Evolutionary conservation across 35 echinoderm and acorn worm species (phyloP).

Genomic region (Ophiothrix spiculata): DNA sequence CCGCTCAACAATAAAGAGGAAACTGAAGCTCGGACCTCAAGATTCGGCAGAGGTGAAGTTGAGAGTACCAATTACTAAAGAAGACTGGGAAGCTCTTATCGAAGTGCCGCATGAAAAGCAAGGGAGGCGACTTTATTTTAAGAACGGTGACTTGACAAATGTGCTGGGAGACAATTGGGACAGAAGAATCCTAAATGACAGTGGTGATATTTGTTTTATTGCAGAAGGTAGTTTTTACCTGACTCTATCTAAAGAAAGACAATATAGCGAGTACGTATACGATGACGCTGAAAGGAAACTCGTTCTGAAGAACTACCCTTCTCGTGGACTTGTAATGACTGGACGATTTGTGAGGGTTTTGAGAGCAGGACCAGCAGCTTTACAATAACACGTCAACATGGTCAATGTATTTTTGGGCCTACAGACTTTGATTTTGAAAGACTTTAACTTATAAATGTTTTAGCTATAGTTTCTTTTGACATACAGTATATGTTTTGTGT

Average conservation of each 20-base stretch:
- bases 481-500: too few species aligned
- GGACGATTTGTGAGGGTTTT: background rate
- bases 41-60: background rate
- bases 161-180: background rate
- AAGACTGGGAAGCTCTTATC: background rate
- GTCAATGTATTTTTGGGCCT: too few species aligned
- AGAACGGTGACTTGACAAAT: background rate
- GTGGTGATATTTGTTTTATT: background rate
- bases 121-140: background rate
- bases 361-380: background rate
- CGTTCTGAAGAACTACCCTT: background rate
- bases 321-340: background rate
- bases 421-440: too few species aligned
- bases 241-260: background rate
- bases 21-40: background rate
- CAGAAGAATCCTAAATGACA: background rate
- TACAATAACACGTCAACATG: background rate
- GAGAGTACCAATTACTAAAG: background rate
- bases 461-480: too few species aligned
- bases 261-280: background rate
- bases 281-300: background rate
- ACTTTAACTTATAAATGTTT: too few species aligned
- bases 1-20: background rate
- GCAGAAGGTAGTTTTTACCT: background rate
- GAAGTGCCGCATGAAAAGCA: background rate